Evolutionary conservation across 2,888 invertebrate genomes (phyloP).

Genomic region (Phlogophora meticulosa): DNA sequence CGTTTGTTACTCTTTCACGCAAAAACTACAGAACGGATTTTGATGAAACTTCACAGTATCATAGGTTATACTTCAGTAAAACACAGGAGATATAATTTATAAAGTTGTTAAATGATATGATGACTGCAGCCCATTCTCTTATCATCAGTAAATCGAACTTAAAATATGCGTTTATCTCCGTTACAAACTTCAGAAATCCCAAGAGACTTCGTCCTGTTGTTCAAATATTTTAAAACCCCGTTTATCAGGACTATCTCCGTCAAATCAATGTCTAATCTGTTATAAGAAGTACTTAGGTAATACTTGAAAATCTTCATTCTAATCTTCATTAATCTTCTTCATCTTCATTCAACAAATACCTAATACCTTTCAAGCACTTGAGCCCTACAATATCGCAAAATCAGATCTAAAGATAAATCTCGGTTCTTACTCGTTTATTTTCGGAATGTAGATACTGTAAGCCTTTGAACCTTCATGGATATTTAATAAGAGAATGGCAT

Average conservation of each 20-base stretch:
- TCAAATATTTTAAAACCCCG: neutral
- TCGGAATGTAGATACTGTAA: no score
- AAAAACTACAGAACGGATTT: no score
- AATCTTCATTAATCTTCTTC: no score
- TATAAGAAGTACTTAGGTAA: slow-evolving; percentile 14
- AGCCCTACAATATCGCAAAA: slow-evolving; percentile 42
- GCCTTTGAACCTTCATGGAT: no score
- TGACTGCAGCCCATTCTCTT: no score
- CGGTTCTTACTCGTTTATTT: slow-evolving; percentile 27
- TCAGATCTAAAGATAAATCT: slow-evolving; percentile 41
- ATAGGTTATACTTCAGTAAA: no score
- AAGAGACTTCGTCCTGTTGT: neutral
- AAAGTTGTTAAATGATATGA: no score
- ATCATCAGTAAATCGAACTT: no score
- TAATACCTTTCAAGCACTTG: slow-evolving; percentile 31
- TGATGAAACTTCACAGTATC: no score
- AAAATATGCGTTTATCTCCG: neutral
- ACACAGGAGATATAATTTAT: no score
- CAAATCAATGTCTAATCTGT: slow-evolving; percentile 27
- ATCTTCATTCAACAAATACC: slow-evolving; percentile 33
- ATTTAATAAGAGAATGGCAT: no score
- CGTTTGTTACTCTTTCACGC: no score
- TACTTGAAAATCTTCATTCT: slow-evolving; percentile 34
- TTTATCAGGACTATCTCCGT: slow-evolving; percentile 8
- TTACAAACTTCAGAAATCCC: neutral